Base-by-base conservation (phyloP, 37 sponge, comb jelly and placozoan species). In the Geodia barretti region DNA sequence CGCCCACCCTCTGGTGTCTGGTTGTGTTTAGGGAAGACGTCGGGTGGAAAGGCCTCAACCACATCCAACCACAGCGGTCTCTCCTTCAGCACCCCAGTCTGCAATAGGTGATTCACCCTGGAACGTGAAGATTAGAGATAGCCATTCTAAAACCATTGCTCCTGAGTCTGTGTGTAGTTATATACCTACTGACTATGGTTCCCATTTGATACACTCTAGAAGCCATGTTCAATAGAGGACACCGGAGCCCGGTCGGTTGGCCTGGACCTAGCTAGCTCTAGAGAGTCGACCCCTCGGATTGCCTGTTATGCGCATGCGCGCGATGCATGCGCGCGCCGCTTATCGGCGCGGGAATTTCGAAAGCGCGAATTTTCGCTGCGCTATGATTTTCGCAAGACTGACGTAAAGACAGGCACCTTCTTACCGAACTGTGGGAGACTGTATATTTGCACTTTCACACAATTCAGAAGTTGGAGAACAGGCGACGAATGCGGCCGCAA, bases 1-100 rank as follows among this genome's bases (percentile, higher is more conserved):
- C 41, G 61, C 1, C 91, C 91, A 62, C 21, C 20, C 26, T 76
- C 72, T 0, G 72, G 58, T 28, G 39, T 19, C 34, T 39, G 26
- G 31, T 73, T 78, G 66, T 78, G 34, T 21, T 60, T 21, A 4
- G 69, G 74, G 0, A 54, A 59, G 14, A 77, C 35, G 8, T 62
- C n/a, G 2, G 93, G 93, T 41, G 94, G 94, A 37, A 84, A 89
- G 4, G 76, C 54, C 37, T 93, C 94, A 31, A 89, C 90, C 61
- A 93, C 94, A 54, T 86, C 90, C 40, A 93, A 28, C 94, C 94
- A 93, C 32, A 86, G 0, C 0, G 94, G 94, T 41, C 78, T 47
- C 79, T 85, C 69, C 41, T 82, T 82, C 34, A 93, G 76, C 36
- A 93, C 83, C 20, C 90, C 87, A 38, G 78, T 61, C 32, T 62